Evolutionary conservation across 1,140 invertebrate species (phyloP).

Genomic region (Pectinophora gossypiella): DNA sequence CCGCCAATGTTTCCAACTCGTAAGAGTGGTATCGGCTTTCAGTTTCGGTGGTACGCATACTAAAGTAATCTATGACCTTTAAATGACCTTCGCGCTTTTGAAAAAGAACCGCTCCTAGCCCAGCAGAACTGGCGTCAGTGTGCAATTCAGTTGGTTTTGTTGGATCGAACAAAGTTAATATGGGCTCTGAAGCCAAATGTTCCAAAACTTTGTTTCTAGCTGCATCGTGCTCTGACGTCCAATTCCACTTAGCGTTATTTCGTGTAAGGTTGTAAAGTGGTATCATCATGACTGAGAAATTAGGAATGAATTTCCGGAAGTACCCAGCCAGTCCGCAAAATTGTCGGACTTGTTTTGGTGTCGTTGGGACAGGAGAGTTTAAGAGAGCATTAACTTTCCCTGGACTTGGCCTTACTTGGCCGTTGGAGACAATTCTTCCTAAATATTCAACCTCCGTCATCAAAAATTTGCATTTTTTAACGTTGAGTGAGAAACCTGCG

Average conservation of each 20-base stretch:
- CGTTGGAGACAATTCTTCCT: no score
- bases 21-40: constrained; percentile 40
- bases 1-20: constrained; percentile 41
- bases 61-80: constrained; percentile 5
- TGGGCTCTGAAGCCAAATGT: constrained; percentile 12
- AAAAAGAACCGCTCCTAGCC: constrained; percentile 16
- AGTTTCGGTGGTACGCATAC: neutral
- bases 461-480: no score
- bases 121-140: constrained; percentile 19
- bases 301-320: constrained; percentile 54
- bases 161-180: constrained; percentile 25
- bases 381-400: no score
- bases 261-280: constrained; percentile 26
- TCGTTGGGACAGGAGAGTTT: no score
- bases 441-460: no score
- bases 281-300: constrained; percentile 48
- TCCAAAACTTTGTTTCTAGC: neutral
- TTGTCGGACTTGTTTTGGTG: neutral
- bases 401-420: no score
- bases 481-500: no score
- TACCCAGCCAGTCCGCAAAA: constrained; percentile 61
- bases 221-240: neutral
- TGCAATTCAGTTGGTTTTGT: constrained; percentile 9
- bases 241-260: constrained; percentile 8
- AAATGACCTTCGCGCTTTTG: constrained; percentile 18